Evolutionary conservation across 1,140 invertebrate species (phyloP).

Genomic region (Harlomillsia oculata): DNA sequence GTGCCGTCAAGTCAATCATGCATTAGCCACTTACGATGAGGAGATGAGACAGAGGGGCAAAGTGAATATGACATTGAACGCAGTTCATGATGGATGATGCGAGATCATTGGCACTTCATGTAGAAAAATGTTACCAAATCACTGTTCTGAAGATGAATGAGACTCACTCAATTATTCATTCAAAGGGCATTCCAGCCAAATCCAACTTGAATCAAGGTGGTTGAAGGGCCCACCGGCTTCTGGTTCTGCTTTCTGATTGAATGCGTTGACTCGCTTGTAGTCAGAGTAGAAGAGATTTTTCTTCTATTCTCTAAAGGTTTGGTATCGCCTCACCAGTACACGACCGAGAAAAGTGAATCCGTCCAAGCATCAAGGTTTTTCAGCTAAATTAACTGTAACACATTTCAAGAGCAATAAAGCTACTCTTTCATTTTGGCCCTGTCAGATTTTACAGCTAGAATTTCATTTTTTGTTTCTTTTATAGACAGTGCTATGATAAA

Average conservation of each 20-base stretch:
- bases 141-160: slow-evolving; percentile 31
- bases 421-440: slow-evolving; percentile 23
- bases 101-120: slow-evolving; percentile 31
- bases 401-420: slow-evolving; percentile 30
- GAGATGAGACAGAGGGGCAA: slow-evolving; percentile 26
- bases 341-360: slow-evolving; percentile 11
- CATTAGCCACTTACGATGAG: slow-evolving; percentile 20
- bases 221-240: too few species aligned
- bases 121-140: slow-evolving; percentile 29
- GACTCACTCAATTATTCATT: slow-evolving; percentile 33
- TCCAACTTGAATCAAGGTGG: too few species aligned
- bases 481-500: neutral
- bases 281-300: too few species aligned
- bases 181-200: too few species aligned
- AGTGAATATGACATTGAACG: slow-evolving; percentile 18
- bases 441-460: slow-evolving; percentile 11
- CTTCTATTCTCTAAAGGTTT: neutral
- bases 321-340: neutral
- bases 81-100: slow-evolving; percentile 27
- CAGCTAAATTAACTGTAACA: slow-evolving; percentile 25
- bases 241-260: too few species aligned
- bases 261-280: too few species aligned
- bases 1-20: slow-evolving; percentile 4
- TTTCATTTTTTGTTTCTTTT: neutral
- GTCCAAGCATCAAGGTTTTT: slow-evolving; percentile 24